phyloP scores from a whole-genome alignment of 2,113 vertebrate genomes.

The Indicator maculatus region DNA sequence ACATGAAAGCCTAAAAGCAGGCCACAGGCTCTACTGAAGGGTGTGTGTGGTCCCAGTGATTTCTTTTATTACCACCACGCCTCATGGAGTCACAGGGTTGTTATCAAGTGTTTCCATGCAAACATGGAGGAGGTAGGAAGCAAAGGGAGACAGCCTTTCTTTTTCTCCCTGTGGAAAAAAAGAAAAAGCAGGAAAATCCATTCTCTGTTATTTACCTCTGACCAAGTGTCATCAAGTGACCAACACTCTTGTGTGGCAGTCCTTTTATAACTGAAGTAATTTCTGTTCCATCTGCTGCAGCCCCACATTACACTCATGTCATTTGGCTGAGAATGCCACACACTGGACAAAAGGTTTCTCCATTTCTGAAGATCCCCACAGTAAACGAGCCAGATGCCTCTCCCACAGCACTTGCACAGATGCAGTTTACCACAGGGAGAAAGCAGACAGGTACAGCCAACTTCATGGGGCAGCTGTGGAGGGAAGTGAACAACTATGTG shows the following conservation, averaged over 20 bases:
- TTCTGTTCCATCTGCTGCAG: not conserved
- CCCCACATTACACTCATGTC: not conserved
- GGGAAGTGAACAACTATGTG: not conserved
- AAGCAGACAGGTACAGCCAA: slow-evolving; percentile 41
- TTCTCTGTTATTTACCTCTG: not conserved
- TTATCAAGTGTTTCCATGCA: slow-evolving; percentile 54
- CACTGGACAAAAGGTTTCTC: not conserved
- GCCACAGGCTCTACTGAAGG: slow-evolving; percentile 8
- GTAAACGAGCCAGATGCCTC: slow-evolving; percentile 17
- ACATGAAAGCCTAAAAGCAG: not conserved
- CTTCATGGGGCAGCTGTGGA: slow-evolving; percentile 37
- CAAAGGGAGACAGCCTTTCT: not conserved
- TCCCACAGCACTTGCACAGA: slow-evolving; percentile 9
- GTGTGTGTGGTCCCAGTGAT: slow-evolving; percentile 47
- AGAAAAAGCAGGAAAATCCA: not conserved
- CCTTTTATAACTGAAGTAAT: slow-evolving; percentile 26
- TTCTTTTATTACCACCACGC: slow-evolving; percentile 40
- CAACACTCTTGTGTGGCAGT: slow-evolving; percentile 2
- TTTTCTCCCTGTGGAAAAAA: not conserved
- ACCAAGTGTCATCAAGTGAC: slow-evolving; percentile 12
- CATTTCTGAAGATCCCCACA: not conserved
- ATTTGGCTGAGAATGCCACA: not conserved
- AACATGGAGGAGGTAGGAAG: not conserved
- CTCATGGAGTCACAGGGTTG: slow-evolving; percentile 36
- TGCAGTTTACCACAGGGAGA: slow-evolving; percentile 27